Evolutionary conservation across 1,140 invertebrate genomes (phyloP).

Genomic region (Trachymyrmex septentrionalis): DNA sequence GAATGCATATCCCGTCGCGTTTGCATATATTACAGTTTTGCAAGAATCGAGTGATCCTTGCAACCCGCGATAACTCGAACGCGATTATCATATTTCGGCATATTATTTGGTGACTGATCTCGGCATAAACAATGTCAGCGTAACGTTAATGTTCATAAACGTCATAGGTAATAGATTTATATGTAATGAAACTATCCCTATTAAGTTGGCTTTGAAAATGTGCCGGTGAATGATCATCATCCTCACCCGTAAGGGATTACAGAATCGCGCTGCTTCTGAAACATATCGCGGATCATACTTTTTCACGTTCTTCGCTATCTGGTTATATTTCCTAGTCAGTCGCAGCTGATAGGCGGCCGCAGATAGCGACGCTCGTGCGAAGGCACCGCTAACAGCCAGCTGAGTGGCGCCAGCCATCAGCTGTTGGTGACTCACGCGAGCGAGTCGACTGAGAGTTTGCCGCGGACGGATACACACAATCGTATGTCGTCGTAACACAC

Average conservation of each 20-base stretch:
- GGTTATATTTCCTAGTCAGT: constrained; percentile 68
- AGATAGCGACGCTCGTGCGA: constrained; percentile 77
- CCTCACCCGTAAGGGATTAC: not conserved
- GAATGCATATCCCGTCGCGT: not conserved
- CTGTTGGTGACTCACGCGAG: constrained; percentile 84
- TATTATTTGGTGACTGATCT: not conserved
- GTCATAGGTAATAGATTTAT: not conserved
- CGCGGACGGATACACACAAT: constrained; percentile 54
- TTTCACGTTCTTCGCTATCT: constrained; percentile 54
- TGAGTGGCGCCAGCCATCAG: constrained; percentile 85
- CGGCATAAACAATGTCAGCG: not conserved
- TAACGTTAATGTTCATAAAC: not conserved
- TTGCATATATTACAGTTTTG: not conserved
- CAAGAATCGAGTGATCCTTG: constrained; percentile 30
- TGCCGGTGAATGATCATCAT: not conserved
- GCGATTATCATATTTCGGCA: constrained; percentile 4
- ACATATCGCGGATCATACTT: not conserved
- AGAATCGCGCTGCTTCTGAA: not conserved
- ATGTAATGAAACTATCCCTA: not conserved
- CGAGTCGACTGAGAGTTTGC: constrained; percentile 68
- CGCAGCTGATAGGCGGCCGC: constrained; percentile 78
- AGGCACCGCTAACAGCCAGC: constrained; percentile 83
- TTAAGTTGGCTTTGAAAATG: not conserved
- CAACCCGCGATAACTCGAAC: constrained; percentile 9
- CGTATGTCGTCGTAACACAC: constrained; percentile 40